phyloP scores from a whole-genome alignment of 2,113 vertebrate genomes.

The Oxyruncus cristatus region DNA sequence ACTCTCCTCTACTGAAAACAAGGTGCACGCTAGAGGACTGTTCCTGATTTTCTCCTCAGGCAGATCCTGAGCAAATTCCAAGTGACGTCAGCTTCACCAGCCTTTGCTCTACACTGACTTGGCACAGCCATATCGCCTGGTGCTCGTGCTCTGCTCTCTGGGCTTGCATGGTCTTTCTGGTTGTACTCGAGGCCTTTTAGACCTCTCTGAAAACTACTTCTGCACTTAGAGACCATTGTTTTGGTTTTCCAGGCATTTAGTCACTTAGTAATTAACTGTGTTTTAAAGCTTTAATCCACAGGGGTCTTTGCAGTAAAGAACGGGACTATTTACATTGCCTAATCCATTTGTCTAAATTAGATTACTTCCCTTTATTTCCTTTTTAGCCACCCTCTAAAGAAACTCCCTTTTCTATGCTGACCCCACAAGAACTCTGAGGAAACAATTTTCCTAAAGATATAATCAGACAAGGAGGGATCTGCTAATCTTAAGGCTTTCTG shows the following conservation, averaged over 20 bases:
- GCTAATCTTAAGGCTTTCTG: not conserved
- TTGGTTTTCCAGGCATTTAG: not conserved
- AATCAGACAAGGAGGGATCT: not conserved
- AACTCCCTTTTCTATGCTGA: not conserved
- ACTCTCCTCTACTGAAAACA: not conserved
- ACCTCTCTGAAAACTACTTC: not conserved
- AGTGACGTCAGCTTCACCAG: not conserved
- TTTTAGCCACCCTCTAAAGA: not conserved
- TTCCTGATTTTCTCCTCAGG: not conserved
- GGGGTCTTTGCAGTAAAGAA: not conserved
- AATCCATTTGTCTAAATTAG: not conserved
- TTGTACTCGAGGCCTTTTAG: not conserved
- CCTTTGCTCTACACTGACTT: not conserved
- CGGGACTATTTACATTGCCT: not conserved
- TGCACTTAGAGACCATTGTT: not conserved
- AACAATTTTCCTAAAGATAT: not conserved
- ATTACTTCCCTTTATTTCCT: not conserved
- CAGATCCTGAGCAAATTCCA: slow-evolving; percentile 4
- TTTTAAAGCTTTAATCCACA: not conserved
- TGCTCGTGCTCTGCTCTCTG: not conserved
- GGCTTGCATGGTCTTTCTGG: not conserved
- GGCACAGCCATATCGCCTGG: not conserved
- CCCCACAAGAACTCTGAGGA: not conserved
- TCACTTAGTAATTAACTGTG: not conserved
- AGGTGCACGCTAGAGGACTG: accelerated